Base-by-base conservation (phyloP, 2,888 invertebrate genomes). In the Erebia palarica region DNA sequence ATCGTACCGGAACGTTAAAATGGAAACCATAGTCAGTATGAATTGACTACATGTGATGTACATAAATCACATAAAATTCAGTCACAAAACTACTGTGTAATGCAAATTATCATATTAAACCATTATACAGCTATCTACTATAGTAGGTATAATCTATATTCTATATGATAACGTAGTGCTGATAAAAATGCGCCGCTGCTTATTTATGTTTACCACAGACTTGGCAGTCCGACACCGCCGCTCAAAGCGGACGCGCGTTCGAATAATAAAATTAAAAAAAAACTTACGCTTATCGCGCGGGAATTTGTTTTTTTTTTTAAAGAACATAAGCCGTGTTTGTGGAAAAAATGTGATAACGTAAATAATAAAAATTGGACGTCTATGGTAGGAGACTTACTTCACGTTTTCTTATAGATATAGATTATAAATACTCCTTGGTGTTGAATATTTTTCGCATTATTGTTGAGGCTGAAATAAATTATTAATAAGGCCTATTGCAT, bases 131-230 rank as follows among this genome's bases (percentile, higher is more conserved):
- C 11, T 42, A 36, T 11, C 42, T 8, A 10, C 1, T 57, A 44
- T 66, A 21, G 42, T 14, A 47, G 27, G 27, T 27, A 27, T 27
- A 27, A 27, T 27, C 36, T 36, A 36, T 57, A 14, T 14, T 57
- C 44, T 44, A 21, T 57, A 57, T 66, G 66, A 66, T 66, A 66
- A 66, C 44, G 57, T 57, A 47, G 21, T 47, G 16, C 66, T 66
- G 66, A 66, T 66, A 66, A 66, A 65, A 57, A 66, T 66, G 57
- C 57, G 47, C 66, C n/a, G 63, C n/a, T 21, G 44, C 47, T 57
- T 58, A 66, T 66, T 58, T 66, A 66, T 44, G 57, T 66, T 66
- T 66, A 66, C 53, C 44, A 57, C 57, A 8, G 57, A n/a, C 53
- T 42, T 21, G 66, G 57, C 66, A 66, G 66, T 66, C 57, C 1